These are phyloP conservation scores for Dasysyrphus albostriatus DNA, from an alignment of 2,888 invertebrate genomes.

Conservation along the genomic window DNA sequence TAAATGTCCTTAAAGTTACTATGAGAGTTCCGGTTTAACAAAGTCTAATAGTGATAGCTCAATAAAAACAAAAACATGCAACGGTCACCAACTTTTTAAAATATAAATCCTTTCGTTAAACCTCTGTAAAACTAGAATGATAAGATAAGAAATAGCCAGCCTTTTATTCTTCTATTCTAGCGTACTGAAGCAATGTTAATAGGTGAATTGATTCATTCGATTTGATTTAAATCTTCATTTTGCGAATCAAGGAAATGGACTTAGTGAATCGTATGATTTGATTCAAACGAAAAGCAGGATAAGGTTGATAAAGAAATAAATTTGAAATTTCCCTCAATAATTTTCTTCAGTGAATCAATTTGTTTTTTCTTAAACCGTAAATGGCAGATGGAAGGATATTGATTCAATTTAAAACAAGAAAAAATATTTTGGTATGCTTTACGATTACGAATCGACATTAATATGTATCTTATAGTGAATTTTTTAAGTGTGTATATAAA, in stretches of 20 bases:
- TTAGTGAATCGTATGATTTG: constrained; percentile 7
- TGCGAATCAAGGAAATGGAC: neutral
- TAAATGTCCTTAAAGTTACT: neutral
- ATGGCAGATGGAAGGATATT: neutral
- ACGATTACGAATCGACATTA: neutral
- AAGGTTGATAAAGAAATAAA: constrained; percentile 2
- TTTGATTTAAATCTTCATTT: neutral
- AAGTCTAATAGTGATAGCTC: too few relatives aligned
- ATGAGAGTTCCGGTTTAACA: neutral
- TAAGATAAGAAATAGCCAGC: neutral
- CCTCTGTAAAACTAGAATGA: neutral
- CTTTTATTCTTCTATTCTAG: neutral
- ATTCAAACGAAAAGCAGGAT: neutral
- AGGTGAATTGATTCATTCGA: neutral
- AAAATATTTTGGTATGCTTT: neutral
- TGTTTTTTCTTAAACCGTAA: neutral
- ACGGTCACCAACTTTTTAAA: neutral
- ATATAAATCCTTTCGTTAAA: neutral
- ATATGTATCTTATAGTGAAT: neutral
- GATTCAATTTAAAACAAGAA: constrained; percentile 9
- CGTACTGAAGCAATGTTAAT: neutral
- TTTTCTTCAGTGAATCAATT: neutral
- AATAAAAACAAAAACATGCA: neutral
- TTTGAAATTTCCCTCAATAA: neutral
- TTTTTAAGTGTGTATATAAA: neutral